A percentile compares a stretch with the other conserved stretches of the same genome.
Conservation (phyloP, 2,113 vertebrate species). For the Mesitornis unicolor region DNA sequence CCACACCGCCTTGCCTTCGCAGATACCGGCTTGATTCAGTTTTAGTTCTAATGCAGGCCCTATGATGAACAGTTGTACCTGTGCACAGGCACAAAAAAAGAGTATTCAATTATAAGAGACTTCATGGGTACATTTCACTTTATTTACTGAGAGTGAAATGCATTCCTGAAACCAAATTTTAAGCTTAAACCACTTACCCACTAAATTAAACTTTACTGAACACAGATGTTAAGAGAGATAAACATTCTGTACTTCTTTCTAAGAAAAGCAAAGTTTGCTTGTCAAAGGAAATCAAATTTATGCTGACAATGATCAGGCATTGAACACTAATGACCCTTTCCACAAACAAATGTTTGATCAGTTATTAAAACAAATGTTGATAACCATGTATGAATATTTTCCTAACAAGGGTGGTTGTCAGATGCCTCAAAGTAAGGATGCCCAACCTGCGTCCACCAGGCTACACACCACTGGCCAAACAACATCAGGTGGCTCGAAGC, state of each 20-base stretch:
- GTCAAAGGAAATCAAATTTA: neutral
- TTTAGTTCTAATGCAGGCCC: neutral
- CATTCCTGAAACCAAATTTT: neutral
- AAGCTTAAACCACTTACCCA: neutral
- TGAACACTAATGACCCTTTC: neutral
- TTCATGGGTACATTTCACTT: neutral
- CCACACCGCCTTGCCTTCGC: neutral
- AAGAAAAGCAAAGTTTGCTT: neutral
- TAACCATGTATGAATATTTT: neutral
- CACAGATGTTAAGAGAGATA: neutral
- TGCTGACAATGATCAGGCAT: neutral
- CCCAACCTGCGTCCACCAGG: neutral
- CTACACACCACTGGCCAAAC: fast-evolving
- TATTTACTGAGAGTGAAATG: neutral
- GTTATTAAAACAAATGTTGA: neutral
- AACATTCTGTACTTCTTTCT: neutral
- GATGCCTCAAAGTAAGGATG: neutral
- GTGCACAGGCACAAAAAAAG: neutral
- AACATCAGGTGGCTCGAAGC: neutral
- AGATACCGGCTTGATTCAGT: neutral
- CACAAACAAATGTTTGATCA: neutral
- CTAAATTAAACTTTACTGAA: neutral
- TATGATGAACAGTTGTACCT: neutral
- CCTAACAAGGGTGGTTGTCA: neutral
- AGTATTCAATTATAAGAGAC: neutral